Percentiles rank a stretch among this genome's conserved stretches.
phyloP scores from a whole-genome alignment of 35 echinoderm and acorn worm genomes.

The Eucidaris tribuloides region DNA sequence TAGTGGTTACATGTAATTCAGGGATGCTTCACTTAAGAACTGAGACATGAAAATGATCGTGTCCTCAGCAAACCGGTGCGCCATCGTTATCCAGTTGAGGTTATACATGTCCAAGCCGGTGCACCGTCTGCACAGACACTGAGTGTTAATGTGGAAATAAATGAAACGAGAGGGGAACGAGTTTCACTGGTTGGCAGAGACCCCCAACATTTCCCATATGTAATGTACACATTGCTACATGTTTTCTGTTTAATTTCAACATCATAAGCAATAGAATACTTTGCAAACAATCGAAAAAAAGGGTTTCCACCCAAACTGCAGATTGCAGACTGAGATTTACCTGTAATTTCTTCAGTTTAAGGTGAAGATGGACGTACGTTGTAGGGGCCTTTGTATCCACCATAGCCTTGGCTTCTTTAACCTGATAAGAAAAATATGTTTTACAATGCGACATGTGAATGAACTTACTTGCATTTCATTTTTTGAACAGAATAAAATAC shows the following conservation, averaged over 20 bases:
- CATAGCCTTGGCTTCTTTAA: constrained; percentile 82
- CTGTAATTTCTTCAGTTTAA: constrained; percentile 99
- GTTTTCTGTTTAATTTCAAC: background rate
- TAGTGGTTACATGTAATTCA: too few relatives aligned
- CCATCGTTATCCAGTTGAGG: too few relatives aligned
- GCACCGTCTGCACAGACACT: too few relatives aligned
- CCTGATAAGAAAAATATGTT: constrained; percentile 35
- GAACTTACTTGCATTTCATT: background rate
- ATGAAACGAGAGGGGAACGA: background rate
- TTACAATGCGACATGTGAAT: background rate
- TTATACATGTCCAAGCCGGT: too few relatives aligned
- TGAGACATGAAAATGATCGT: too few relatives aligned
- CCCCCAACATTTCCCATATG: background rate
- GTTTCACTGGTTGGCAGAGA: background rate
- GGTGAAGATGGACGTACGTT: constrained; percentile 97
- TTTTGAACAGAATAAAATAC: background rate
- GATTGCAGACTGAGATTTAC: constrained; percentile 4
- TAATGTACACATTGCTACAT: background rate
- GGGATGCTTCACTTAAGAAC: too few relatives aligned
- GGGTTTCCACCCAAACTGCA: background rate
- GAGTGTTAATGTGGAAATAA: too few relatives aligned
- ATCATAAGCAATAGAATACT: background rate
- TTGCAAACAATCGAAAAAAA: background rate
- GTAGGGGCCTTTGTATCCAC: constrained; percentile 91
- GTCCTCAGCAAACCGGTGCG: too few relatives aligned